These are phyloP conservation scores for Acleris emargana DNA, from an alignment of 2,888 invertebrate genomes.

Conservation along the genomic window DNA sequence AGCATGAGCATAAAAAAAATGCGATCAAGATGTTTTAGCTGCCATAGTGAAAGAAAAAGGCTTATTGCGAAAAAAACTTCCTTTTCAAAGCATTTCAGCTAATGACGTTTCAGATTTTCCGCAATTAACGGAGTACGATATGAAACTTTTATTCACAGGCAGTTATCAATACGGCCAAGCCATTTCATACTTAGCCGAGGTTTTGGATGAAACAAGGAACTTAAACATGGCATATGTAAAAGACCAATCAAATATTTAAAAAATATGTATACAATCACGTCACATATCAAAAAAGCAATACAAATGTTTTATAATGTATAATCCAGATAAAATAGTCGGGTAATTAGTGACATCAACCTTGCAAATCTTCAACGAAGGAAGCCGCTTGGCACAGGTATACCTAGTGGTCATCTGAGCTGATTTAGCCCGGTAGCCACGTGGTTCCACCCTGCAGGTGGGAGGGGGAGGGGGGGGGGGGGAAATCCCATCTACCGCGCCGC, in stretches of 20 bases:
- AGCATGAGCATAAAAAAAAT: constrained; percentile 4
- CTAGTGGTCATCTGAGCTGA: no score
- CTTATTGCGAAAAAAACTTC: constrained; percentile 4
- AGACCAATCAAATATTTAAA: no score
- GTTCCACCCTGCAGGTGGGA: no score
- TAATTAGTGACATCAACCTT: no score
- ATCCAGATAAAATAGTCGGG: no score
- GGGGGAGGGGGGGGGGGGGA: no score
- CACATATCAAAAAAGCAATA: constrained; percentile 1
- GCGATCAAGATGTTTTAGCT: constrained; percentile 5
- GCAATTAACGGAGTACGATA: background rate
- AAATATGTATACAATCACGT: background rate
- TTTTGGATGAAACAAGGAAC: no score
- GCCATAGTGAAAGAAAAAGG: constrained; percentile 2
- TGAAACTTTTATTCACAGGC: background rate
- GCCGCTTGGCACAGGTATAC: no score
- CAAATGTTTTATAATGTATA: constrained; percentile 6
- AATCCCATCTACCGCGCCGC: no score
- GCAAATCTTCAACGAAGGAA: no score
- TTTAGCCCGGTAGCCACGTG: no score
- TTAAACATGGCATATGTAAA: no score
- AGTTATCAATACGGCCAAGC: background rate
- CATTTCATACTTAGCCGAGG: background rate
- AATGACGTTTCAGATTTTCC: constrained; percentile 6
- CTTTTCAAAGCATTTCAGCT: constrained; percentile 6